phyloP scores from a whole-genome alignment of 2,797 vertebrate species.

The Todus mexicanus region DNA sequence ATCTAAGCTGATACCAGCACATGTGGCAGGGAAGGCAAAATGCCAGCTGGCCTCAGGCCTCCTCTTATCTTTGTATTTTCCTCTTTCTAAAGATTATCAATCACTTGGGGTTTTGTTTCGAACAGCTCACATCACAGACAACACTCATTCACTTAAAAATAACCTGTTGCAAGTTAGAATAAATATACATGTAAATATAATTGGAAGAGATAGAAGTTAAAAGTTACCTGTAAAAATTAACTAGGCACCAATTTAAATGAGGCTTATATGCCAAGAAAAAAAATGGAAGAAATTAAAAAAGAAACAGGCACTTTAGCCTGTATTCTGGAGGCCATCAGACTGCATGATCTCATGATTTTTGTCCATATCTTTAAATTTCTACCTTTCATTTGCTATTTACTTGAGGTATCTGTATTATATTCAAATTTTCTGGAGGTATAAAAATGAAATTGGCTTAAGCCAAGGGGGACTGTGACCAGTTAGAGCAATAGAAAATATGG shows the following conservation, averaged over 20 bases:
- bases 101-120: neutral
- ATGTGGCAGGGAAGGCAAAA: neutral
- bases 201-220: neutral
- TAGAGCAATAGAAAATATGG: neutral
- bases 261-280: neutral
- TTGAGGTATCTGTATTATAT: neutral
- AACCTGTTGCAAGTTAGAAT: neutral
- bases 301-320: neutral
- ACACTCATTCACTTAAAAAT: neutral
- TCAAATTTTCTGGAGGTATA: neutral
- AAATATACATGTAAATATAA: neutral
- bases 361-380: neutral
- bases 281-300: neutral
- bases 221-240: neutral
- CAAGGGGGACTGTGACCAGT: neutral
- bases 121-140: neutral
- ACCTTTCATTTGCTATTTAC: neutral
- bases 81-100: neutral
- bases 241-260: neutral
- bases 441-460: neutral
- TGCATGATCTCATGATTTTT: neutral
- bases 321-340: neutral
- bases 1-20: neutral
- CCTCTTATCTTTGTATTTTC: neutral
- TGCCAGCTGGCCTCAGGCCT: conserved; percentile 10